A percentile compares a stretch with the other conserved stretches of the same genome.
Evolutionary conservation across 2,113 vertebrate genomes (phyloP).

Genomic region (Narcine bancroftii): DNA sequence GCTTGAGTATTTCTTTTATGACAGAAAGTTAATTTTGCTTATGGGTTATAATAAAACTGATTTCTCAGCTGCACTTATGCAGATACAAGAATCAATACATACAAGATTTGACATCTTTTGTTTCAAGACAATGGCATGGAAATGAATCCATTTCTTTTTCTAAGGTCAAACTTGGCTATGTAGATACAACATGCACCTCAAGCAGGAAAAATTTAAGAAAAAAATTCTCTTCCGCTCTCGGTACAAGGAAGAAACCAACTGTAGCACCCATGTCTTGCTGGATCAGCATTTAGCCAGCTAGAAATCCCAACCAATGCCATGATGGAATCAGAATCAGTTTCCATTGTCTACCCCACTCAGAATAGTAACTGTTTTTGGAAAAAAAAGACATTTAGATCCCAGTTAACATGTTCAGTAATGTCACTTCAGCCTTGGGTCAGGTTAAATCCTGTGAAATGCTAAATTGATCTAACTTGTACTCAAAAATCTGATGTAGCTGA

Average conservation of each 20-base stretch:
- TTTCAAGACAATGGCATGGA: background rate
- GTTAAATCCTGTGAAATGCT: background rate
- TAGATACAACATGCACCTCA: background rate
- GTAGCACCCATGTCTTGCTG: background rate
- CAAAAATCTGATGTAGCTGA: background rate
- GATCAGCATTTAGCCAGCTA: background rate
- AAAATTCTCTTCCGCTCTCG: background rate
- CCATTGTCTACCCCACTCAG: background rate
- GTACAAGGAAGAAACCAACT: background rate
- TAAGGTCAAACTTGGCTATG: background rate
- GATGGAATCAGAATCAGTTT: background rate
- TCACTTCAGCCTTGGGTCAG: background rate
- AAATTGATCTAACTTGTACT: background rate
- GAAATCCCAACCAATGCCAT: background rate
- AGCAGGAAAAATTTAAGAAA: background rate
- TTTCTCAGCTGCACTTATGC: background rate
- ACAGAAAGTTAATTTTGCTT: constrained; percentile 5
- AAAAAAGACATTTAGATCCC: background rate
- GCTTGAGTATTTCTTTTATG: background rate
- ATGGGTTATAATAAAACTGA: background rate
- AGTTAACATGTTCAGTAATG: background rate
- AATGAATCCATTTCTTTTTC: background rate
- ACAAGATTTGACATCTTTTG: background rate
- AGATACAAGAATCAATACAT: background rate
- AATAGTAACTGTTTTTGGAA: background rate